phyloP scores from a whole-genome alignment of 2,888 invertebrate species.

The Portevinia maculata region DNA sequence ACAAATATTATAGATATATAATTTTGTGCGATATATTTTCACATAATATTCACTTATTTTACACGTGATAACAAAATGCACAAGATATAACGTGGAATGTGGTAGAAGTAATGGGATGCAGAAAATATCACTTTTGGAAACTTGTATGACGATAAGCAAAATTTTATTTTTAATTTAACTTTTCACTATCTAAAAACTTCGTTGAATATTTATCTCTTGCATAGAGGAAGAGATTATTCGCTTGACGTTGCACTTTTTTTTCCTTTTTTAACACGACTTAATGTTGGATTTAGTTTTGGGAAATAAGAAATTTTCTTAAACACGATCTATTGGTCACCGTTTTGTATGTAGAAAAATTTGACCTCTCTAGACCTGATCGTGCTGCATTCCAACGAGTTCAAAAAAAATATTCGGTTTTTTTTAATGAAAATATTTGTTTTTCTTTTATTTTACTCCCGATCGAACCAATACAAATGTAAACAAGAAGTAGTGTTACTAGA shows the following conservation, averaged over 20 bases:
- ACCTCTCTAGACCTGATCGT: conserved; percentile 72
- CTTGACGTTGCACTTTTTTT: not conserved
- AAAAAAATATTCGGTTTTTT: conserved; percentile 31
- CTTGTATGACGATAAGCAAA: conserved; percentile 15
- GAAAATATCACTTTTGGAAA: conserved; percentile 26
- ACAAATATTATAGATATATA: conserved; percentile 37
- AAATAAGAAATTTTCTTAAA: not conserved
- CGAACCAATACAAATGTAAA: conserved; percentile 68
- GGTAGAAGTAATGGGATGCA: conserved; percentile 34
- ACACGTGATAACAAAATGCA: conserved; percentile 73
- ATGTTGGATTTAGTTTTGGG: conserved; percentile 3
- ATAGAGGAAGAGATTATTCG: not conserved
- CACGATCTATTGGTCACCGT: conserved; percentile 54
- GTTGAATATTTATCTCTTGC: conserved; percentile 11
- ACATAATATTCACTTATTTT: conserved; percentile 64
- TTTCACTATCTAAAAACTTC: conserved; percentile 29
- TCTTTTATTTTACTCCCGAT: conserved; percentile 60
- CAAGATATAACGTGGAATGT: conserved; percentile 54
- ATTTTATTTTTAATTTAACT: conserved; percentile 13
- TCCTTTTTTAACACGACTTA: not conserved
- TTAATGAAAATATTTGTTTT: conserved; percentile 20
- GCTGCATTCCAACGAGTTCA: conserved; percentile 73
- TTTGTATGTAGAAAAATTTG: conserved; percentile 49
- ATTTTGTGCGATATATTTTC: conserved; percentile 40
- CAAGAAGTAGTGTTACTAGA: conserved; percentile 63